These are phyloP conservation scores for Terrapene triunguis DNA, from an alignment of 2,113 vertebrate species.

Conservation along the genomic window DNA sequence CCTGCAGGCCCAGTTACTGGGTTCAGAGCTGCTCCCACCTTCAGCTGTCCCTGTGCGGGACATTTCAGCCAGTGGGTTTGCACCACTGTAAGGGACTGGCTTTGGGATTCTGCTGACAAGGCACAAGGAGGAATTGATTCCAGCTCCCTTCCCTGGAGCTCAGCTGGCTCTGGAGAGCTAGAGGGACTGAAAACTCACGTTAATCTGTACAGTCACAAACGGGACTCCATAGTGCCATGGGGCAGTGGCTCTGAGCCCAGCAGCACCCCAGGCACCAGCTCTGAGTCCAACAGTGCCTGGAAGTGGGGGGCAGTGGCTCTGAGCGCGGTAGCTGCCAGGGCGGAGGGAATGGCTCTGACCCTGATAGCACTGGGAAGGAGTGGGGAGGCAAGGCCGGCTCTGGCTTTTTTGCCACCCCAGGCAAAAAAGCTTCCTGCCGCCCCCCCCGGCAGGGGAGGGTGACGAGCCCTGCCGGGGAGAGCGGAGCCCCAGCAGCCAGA, in stretches of 20 bases:
- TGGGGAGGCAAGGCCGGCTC: too few species aligned
- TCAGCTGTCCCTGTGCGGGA: neutral
- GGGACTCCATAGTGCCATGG: neutral
- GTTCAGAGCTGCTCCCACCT: neutral
- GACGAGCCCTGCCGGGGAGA: too few species aligned
- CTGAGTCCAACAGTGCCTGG: neutral
- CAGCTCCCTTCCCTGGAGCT: neutral
- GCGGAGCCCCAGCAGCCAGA: too few species aligned
- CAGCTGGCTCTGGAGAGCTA: neutral
- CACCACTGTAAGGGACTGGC: neutral
- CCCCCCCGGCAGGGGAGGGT: too few species aligned
- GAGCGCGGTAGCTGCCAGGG: neutral
- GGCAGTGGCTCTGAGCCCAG: neutral
- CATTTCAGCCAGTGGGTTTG: neutral
- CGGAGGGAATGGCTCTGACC: neutral
- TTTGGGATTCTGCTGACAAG: neutral
- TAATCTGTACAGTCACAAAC: neutral
- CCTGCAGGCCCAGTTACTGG: neutral
- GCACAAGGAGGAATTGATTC: neutral
- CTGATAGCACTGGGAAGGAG: neutral
- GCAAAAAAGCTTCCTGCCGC: too few species aligned
- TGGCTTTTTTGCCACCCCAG: too few species aligned
- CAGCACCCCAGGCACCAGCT: neutral
- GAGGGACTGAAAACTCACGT: neutral
- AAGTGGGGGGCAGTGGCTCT: neutral